Evolutionary conservation across 2,797 vertebrate species (phyloP).

Genomic region (Momotus momota): DNA sequence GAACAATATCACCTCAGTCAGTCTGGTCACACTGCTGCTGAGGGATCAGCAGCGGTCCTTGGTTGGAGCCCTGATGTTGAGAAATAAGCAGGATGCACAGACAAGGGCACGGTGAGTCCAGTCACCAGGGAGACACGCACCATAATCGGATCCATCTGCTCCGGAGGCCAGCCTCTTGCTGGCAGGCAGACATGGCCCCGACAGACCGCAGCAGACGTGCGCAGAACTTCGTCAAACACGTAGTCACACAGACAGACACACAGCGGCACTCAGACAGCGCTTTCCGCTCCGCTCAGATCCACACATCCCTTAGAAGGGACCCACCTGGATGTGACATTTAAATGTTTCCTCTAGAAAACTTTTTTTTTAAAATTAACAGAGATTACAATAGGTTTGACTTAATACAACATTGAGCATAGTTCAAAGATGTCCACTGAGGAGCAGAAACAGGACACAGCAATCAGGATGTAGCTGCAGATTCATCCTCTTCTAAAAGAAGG

Average conservation of each 20-base stretch:
- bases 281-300: background rate
- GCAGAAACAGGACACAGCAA: background rate
- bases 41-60: background rate
- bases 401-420: background rate
- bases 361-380: background rate
- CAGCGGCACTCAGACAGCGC: background rate
- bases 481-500: conserved; percentile 83
- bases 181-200: background rate
- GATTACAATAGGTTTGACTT: background rate
- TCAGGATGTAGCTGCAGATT: conserved; percentile 69
- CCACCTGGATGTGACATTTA: fast-evolving
- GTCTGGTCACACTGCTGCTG: background rate
- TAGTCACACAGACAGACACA: background rate
- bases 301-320: background rate
- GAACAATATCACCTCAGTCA: fast-evolving
- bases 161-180: background rate
- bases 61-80: background rate
- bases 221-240: background rate
- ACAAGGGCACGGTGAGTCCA: background rate
- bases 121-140: background rate
- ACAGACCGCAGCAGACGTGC: background rate
- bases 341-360: background rate
- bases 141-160: background rate
- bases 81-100: background rate
- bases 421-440: background rate